These are phyloP conservation scores for Larimichthys crocea DNA, from an alignment of 2,113 vertebrate genomes.

Conservation along the genomic window DNA sequence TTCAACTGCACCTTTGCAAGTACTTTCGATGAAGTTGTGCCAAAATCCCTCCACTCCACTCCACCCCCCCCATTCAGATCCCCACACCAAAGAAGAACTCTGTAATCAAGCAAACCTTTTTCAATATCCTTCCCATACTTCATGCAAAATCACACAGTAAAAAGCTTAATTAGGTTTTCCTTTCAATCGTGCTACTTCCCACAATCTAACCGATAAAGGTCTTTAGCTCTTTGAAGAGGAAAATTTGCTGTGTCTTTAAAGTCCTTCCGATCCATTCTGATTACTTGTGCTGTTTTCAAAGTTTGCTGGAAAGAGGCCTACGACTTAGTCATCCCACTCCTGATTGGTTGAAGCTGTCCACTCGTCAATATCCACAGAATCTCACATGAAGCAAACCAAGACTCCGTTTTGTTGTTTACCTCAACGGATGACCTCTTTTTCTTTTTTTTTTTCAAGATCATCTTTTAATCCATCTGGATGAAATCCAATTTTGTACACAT, in stretches of 20 bases:
- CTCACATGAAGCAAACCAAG: background rate
- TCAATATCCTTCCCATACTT: background rate
- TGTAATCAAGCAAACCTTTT: background rate
- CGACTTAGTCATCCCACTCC: background rate
- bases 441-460: background rate
- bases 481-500: background rate
- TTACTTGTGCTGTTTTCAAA: conserved; percentile 21
- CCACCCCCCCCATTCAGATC: background rate
- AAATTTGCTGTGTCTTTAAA: background rate
- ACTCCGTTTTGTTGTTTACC: background rate
- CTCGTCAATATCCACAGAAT: conserved; percentile 1
- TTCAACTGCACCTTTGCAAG: background rate
- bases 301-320: background rate
- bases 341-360: background rate
- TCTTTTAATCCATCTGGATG: background rate
- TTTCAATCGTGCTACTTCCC: background rate
- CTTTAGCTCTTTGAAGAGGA: conserved; percentile 18
- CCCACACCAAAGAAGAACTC: background rate
- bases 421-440: background rate
- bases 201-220: background rate
- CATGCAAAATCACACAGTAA: background rate
- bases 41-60: background rate
- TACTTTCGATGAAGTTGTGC: background rate
- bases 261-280: conserved; percentile 6
- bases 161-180: background rate